These are phyloP conservation scores for Oryzias celebensis DNA, from an alignment of 2,113 vertebrate genomes.

Conservation along the genomic window DNA sequence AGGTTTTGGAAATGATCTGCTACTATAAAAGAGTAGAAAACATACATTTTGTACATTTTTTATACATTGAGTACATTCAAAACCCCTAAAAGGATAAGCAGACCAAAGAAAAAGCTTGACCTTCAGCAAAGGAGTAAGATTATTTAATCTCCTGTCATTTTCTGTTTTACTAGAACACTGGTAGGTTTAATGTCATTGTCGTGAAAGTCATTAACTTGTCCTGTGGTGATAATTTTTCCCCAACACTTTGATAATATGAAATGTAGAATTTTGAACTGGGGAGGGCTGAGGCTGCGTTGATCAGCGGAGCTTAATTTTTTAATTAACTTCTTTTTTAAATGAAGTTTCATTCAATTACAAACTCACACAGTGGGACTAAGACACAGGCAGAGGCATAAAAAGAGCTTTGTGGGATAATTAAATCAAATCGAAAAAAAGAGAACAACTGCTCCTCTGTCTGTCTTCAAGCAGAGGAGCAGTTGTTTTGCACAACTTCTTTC, in stretches of 20 bases:
- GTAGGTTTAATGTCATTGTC: slow-evolving; percentile 55
- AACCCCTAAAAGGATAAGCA: slow-evolving; percentile 45
- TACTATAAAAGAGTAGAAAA: slow-evolving; percentile 40
- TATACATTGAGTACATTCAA: slow-evolving; percentile 58
- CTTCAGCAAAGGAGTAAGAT: slow-evolving; percentile 41
- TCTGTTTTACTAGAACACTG: slow-evolving; percentile 45
- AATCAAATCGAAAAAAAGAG: slow-evolving; percentile 81
- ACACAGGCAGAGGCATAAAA: slow-evolving; percentile 63
- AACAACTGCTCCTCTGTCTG: slow-evolving; percentile 47
- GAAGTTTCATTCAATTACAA: slow-evolving; percentile 85
- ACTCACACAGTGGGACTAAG: slow-evolving; percentile 76
- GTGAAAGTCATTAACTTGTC: slow-evolving; percentile 76
- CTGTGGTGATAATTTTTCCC: slow-evolving; percentile 80
- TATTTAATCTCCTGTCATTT: slow-evolving; percentile 47
- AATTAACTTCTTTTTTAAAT: slow-evolving; percentile 82
- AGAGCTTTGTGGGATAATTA: slow-evolving; percentile 79
- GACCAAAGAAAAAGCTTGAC: slow-evolving; percentile 41
- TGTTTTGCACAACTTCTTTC: slow-evolving; percentile 64
- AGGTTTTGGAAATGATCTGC: slow-evolving; percentile 55
- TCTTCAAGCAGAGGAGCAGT: slow-evolving; percentile 63
- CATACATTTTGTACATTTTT: slow-evolving; percentile 44
- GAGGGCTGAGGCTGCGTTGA: slow-evolving; percentile 67
- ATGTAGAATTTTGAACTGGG: slow-evolving; percentile 75
- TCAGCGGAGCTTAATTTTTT: slow-evolving; percentile 83
- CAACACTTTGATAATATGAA: slow-evolving; percentile 79